Evolutionary conservation across 2,888 invertebrate species (phyloP).

Genomic region (Osedax frankpressi): DNA sequence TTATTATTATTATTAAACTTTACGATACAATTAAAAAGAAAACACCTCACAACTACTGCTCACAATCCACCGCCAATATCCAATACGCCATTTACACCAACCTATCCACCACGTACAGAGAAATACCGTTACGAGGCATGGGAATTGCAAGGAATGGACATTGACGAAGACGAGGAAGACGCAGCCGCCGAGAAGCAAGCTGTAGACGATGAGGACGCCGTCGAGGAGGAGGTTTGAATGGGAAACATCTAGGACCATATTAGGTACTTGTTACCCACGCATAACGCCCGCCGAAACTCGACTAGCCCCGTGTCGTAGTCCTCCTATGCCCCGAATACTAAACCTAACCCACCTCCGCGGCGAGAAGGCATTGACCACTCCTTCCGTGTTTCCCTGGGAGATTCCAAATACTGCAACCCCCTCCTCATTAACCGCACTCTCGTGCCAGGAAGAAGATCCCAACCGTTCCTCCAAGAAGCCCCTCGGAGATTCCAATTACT

Average conservation of each 20-base stretch:
- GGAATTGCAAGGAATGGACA: constrained; percentile 39
- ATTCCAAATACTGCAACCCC: not conserved
- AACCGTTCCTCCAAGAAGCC: constrained; percentile 41
- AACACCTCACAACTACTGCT: too few relatives aligned
- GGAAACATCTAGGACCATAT: not conserved
- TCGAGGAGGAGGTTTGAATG: constrained; percentile 26
- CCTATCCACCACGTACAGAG: too few relatives aligned
- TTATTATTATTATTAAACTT: too few relatives aligned
- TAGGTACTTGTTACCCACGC: not conserved
- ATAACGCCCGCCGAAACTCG: not conserved
- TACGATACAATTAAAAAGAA: too few relatives aligned
- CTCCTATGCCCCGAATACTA: not conserved
- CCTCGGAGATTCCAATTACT: constrained; percentile 44
- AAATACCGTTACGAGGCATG: constrained; percentile 34
- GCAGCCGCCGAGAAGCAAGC: constrained; percentile 29
- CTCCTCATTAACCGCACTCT: not conserved
- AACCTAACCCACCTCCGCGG: not conserved
- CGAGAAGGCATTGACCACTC: too few relatives aligned
- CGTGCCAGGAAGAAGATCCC: constrained; percentile 38
- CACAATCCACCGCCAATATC: too few relatives aligned
- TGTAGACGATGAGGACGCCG: constrained; percentile 38
- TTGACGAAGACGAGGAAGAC: constrained; percentile 45
- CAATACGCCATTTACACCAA: too few relatives aligned
- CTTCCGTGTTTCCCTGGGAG: too few relatives aligned
- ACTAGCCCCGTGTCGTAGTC: not conserved